These are phyloP conservation scores for Leptobrachium ailaonicum DNA, from an alignment of 2,113 vertebrate genomes.

Conservation along the genomic window DNA sequence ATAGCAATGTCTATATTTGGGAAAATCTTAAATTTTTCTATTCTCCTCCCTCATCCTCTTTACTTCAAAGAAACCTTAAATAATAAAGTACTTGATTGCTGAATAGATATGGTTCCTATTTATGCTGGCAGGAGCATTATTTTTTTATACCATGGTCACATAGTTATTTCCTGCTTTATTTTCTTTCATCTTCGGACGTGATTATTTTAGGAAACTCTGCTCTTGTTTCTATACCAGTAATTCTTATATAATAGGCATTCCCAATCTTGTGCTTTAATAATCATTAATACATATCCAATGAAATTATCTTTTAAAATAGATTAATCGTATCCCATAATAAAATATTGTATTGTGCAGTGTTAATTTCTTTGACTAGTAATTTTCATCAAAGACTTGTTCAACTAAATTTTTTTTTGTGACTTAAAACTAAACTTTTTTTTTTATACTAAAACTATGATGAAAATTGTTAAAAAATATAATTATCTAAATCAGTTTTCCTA, in stretches of 20 bases:
- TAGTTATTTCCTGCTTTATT: constrained; percentile 41
- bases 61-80: constrained; percentile 34
- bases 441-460: too few species aligned
- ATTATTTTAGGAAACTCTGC: constrained; percentile 14
- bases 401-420: too few species aligned
- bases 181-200: constrained; percentile 38
- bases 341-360: too few species aligned
- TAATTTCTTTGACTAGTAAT: too few species aligned
- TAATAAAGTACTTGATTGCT: constrained; percentile 33
- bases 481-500: too few species aligned
- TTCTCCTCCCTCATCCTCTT: constrained; percentile 33
- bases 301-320: too few species aligned
- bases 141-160: constrained; percentile 21
- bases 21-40: constrained; percentile 19
- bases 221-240: constrained; percentile 23
- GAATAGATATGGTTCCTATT: constrained; percentile 29
- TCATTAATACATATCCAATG: too few species aligned
- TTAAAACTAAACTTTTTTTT: too few species aligned
- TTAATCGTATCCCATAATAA: too few species aligned
- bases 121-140: constrained; percentile 30
- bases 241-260: background rate
- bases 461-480: too few species aligned
- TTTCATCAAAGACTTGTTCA: too few species aligned
- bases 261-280: too few species aligned
- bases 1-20: constrained; percentile 26